Conservation (phyloP, 2,113 vertebrate genomes). For the Mesitornis unicolor region DNA sequence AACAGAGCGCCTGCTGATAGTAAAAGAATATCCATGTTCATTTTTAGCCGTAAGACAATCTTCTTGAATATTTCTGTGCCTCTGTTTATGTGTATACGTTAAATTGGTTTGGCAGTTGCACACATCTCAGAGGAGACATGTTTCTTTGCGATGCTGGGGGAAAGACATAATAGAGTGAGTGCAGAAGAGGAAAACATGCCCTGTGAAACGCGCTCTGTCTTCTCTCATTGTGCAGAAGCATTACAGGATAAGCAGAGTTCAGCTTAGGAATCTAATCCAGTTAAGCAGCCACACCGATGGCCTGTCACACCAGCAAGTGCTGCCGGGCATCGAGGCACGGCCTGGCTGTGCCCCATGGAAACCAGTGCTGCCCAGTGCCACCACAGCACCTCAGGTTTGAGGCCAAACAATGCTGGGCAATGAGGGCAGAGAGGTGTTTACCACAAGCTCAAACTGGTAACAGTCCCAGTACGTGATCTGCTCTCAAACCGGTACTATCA, state of each 20-base stretch:
- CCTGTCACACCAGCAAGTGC: rapidly evolving
- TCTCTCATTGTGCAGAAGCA: background rate
- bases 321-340: background rate
- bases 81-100: background rate
- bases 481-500: background rate
- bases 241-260: background rate
- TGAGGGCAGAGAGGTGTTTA: background rate
- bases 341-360: too few relatives aligned
- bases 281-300: background rate
- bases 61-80: background rate
- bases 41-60: conserved; percentile 13
- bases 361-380: too few relatives aligned
- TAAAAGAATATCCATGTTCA: background rate
- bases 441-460: background rate
- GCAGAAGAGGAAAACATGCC: background rate
- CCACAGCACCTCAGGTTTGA: too few relatives aligned
- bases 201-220: background rate
- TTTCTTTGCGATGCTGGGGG: conserved; percentile 8
- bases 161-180: background rate
- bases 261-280: background rate
- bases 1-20: background rate
- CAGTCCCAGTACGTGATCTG: background rate
- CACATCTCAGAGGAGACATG: conserved; percentile 20
- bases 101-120: conserved; percentile 38
- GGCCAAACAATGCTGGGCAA: rapidly evolving